phyloP scores from a whole-genome alignment of 1,140 invertebrate species.

The Drosophila carrolli region DNA sequence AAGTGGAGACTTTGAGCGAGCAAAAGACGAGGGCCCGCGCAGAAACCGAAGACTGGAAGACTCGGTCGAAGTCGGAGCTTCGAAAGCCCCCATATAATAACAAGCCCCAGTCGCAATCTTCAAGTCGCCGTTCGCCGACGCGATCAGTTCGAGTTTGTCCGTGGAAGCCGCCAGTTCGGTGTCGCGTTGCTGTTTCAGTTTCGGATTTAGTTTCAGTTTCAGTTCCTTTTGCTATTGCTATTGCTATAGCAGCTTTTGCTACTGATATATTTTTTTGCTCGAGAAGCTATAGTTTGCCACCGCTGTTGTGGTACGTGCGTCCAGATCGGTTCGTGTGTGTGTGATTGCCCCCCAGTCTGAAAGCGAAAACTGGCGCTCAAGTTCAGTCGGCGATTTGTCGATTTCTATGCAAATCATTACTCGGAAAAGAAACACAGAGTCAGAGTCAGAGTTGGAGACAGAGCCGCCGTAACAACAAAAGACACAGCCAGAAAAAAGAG shows the following conservation, averaged over 20 bases:
- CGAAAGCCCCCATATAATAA: slow-evolving; percentile 31
- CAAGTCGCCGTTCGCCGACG: slow-evolving; percentile 49
- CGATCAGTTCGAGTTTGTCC: slow-evolving; percentile 72
- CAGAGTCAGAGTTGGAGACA: background rate
- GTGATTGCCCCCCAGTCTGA: slow-evolving; percentile 7
- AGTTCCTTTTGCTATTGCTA: background rate
- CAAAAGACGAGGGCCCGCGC: slow-evolving; percentile 16
- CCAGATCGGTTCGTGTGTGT: slow-evolving; percentile 17
- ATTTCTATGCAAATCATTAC: slow-evolving; percentile 82
- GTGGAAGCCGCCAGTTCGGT: slow-evolving; percentile 50
- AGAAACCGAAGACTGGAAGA: slow-evolving; percentile 13
- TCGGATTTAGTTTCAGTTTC: slow-evolving; percentile 2
- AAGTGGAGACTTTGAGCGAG: slow-evolving; percentile 35
- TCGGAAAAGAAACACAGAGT: slow-evolving; percentile 65
- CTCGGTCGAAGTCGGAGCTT: slow-evolving; percentile 42
- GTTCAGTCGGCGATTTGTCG: slow-evolving; percentile 63
- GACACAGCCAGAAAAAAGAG: slow-evolving; percentile 56
- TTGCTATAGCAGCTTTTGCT: background rate
- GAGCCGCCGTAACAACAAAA: slow-evolving; percentile 15
- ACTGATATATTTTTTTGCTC: too few relatives aligned
- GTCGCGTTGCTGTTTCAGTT: slow-evolving; percentile 4
- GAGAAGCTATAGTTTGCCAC: background rate
- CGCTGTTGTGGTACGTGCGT: slow-evolving; percentile 30
- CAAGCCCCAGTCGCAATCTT: slow-evolving; percentile 57
- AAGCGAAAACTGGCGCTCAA: slow-evolving; percentile 74